Conservation (phyloP, 2,797 vertebrate genomes). For the Rhadinocentrus ornatus region DNA sequence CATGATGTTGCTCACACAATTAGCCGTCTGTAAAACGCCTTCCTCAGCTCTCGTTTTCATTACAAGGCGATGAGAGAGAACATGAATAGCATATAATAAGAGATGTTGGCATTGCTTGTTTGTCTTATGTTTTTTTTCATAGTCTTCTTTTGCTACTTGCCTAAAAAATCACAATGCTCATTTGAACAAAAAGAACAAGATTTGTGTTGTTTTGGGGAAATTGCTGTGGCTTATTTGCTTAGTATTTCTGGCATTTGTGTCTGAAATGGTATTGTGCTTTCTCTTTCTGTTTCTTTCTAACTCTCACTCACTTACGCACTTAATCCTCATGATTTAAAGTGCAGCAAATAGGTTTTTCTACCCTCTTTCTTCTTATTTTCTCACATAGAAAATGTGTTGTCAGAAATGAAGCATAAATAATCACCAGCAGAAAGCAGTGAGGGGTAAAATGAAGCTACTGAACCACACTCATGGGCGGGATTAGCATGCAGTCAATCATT, state of each 20-base stretch:
- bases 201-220: conserved; percentile 74
- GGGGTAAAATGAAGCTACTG: conserved; percentile 78
- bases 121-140: conserved; percentile 70
- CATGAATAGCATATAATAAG: conserved; percentile 78
- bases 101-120: conserved; percentile 71
- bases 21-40: conserved; percentile 77
- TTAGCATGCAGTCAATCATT: conserved; percentile 80
- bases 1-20: conserved; percentile 74
- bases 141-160: conserved; percentile 55
- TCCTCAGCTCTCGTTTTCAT: conserved; percentile 79
- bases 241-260: conserved; percentile 70
- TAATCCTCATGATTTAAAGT: conserved; percentile 79
- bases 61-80: conserved; percentile 76
- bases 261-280: conserved; percentile 59
- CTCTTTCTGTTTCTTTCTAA: conserved; percentile 42
- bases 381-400: conserved; percentile 72
- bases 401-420: conserved; percentile 81
- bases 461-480: conserved; percentile 73
- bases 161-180: conserved; percentile 60
- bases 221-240: conserved; percentile 67
- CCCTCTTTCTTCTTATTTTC: conserved; percentile 63
- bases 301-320: conserved; percentile 69
- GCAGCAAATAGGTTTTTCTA: conserved; percentile 72
- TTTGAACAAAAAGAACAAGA: conserved; percentile 63
- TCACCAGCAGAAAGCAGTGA: conserved; percentile 70